Evolutionary conservation across 1,140 invertebrate genomes (phyloP), one percentile per base, ranked within the genome.

Genomic region (Condylostylus longicornis): DNA sequence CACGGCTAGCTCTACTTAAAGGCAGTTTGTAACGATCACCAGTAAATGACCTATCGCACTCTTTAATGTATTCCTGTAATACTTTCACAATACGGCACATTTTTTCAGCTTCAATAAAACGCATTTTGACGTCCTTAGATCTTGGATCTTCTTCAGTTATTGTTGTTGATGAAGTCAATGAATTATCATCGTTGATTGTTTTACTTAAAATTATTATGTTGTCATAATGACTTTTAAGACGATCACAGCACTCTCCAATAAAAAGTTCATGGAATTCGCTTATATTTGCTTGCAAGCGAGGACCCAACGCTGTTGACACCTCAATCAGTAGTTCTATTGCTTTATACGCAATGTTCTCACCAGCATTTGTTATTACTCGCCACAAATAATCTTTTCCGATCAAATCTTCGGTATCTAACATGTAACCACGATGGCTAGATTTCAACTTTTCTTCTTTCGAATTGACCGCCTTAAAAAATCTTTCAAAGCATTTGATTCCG

Each of bases 401-500:
- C 44, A 97, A 72, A 68, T 96, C 89, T 42, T 79, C 71, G 58
- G 86, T 82, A 55, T 86, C 82, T 35, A 85, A 66, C 58, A 85
- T 74, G 50, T 79, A 82, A 37, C 75, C 73, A 53, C 86, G 72
- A 58, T 85, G 69, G 60, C 90, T 93, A 32, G 79, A 62, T 58
- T 88, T 81, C 18, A 97, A 64, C 65, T 95, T 95, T 42, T 82
- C 84, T 65, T 94, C 87, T 66, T 94, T 94, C 33, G 78, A 77
- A 68, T 98, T 98, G 5, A 97, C 91, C 44, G 86, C 83, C 68
- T 94, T 93, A 60, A 97, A 97, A 68, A 98, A 98, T 53, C 88
- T 67, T 52, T 72, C 69, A 43, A 72, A 72, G 49, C 69, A 91
- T 67, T 89, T 91, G 41, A 98, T 96, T 41, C 93, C 93, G 59